Percentiles rank a stretch among this genome's conserved stretches.
Conservation (phyloP, 2,113 vertebrate species). For the Mobula hypostoma region DNA sequence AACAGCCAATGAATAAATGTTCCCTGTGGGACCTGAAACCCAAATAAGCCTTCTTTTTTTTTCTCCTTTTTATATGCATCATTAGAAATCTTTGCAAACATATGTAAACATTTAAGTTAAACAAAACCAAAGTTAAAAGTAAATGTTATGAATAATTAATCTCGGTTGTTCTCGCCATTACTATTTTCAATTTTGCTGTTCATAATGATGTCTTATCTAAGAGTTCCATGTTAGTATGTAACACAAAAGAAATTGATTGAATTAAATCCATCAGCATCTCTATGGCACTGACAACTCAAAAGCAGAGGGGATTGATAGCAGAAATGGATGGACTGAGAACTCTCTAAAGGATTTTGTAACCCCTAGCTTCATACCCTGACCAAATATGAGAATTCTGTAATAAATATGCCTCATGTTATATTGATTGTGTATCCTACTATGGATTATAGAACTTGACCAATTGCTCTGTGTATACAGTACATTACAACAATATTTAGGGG, state of each 20-base stretch:
- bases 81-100: not conserved
- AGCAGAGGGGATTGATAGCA: not conserved
- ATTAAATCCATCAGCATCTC: not conserved
- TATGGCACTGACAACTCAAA: not conserved
- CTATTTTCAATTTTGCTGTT: not conserved
- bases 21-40: not conserved
- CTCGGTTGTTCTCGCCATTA: not conserved
- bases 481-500: too few relatives aligned
- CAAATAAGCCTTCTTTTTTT: not conserved
- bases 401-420: too few relatives aligned
- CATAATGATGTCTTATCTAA: not conserved
- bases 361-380: not conserved
- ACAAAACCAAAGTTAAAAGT: too few relatives aligned
- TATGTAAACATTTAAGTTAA: constrained; percentile 8
- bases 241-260: not conserved
- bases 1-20: not conserved
- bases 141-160: too few relatives aligned
- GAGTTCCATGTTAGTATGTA: not conserved
- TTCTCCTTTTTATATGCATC: not conserved
- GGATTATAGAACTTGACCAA: too few relatives aligned
- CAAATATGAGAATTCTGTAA: not conserved
- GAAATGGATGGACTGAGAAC: not conserved
- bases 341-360: not conserved
- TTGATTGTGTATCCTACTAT: too few relatives aligned
- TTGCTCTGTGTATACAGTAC: too few relatives aligned